Conservation (phyloP, 2,113 vertebrate genomes). For the Lycocorax pyrrhopterus region DNA sequence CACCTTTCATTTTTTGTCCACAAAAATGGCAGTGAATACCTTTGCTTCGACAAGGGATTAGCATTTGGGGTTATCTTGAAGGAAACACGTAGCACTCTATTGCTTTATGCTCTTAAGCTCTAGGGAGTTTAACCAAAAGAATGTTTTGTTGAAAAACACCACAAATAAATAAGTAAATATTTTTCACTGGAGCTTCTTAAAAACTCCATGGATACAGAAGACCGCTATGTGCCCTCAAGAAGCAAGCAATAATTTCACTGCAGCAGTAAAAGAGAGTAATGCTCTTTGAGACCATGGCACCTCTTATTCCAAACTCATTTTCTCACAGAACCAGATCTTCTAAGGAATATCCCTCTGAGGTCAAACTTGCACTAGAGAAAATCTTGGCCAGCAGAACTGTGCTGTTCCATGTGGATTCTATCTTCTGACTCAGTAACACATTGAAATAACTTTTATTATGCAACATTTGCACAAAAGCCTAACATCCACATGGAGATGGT, state of each 20-base stretch:
- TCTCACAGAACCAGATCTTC: not conserved
- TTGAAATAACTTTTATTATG: not conserved
- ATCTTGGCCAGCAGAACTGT: not conserved
- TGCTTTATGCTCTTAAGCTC: not conserved
- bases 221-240: not conserved
- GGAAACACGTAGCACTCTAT: not conserved
- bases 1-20: not conserved
- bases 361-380: not conserved
- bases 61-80: not conserved
- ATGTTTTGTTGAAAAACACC: not conserved
- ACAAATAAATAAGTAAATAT: not conserved
- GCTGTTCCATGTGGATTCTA: not conserved
- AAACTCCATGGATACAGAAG: not conserved
- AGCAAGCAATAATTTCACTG: not conserved
- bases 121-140: not conserved
- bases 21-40: not conserved
- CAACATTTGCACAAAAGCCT: slow-evolving; percentile 6
- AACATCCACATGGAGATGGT: not conserved
- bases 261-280: not conserved
- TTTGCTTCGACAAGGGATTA: not conserved
- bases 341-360: not conserved
- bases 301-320: not conserved
- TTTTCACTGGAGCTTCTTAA: not conserved
- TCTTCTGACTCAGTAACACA: not conserved
- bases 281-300: not conserved